These are phyloP conservation scores for Brachionichthys hirsutus DNA, from an alignment of 2,113 vertebrate species.

Conservation along the genomic window DNA sequence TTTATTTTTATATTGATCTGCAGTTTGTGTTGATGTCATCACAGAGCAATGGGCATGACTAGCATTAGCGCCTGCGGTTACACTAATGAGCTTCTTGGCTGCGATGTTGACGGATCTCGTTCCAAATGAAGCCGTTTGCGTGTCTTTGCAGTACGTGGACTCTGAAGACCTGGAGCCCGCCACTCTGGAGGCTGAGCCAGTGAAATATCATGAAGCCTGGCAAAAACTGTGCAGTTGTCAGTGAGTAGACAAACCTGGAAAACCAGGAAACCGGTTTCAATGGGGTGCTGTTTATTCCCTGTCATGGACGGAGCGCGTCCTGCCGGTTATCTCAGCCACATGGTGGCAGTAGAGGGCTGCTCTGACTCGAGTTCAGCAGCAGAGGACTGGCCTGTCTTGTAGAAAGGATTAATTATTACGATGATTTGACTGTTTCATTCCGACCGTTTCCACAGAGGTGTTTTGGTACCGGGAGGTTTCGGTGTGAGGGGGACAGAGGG, in stretches of 20 bases:
- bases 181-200: slow-evolving; percentile 87
- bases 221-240: slow-evolving; percentile 94
- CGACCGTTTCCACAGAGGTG: slow-evolving; percentile 76
- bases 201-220: slow-evolving; percentile 97
- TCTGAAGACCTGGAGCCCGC: slow-evolving; percentile 89
- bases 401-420: too few relatives aligned
- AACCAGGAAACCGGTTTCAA: neutral
- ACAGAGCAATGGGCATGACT: neutral
- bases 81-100: neutral
- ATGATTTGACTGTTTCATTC: neutral
- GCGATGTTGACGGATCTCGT: neutral
- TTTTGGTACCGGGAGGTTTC: slow-evolving; percentile 96
- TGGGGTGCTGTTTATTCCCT: neutral
- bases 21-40: neutral
- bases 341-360: slow-evolving; percentile 26
- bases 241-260: slow-evolving; percentile 74
- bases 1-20: neutral
- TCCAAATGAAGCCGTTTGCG: slow-evolving; percentile 13
- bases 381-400: too few relatives aligned
- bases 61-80: neutral
- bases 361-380: too few relatives aligned
- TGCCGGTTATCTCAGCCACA: slow-evolving; percentile 3
- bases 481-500: slow-evolving; percentile 95
- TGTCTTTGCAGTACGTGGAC: slow-evolving; percentile 86
- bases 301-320: neutral